Evolutionary conservation across 2,888 invertebrate species (phyloP).

Genomic region (Ceratothoa steindachneri): DNA sequence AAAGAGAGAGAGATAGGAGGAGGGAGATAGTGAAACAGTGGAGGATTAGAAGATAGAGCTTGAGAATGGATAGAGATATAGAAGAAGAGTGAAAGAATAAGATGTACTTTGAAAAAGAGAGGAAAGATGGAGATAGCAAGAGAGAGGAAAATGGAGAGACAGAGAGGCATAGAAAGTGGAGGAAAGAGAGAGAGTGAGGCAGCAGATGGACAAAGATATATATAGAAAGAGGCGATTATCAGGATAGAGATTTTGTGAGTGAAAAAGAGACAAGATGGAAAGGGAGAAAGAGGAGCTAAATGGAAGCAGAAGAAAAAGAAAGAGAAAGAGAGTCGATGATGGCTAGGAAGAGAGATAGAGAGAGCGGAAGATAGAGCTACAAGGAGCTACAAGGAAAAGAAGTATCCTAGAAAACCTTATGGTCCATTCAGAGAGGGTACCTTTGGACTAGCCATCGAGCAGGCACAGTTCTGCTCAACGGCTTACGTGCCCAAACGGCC

Average conservation of each 20-base stretch:
- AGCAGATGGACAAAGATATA: neutral
- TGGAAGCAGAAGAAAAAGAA: neutral
- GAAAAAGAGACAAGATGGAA: neutral
- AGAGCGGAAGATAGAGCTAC: neutral
- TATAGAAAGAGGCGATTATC: neutral
- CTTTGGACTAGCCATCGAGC: no score
- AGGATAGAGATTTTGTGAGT: no score
- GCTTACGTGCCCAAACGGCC: no score
- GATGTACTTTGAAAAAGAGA: neutral
- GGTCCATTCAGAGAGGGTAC: no score
- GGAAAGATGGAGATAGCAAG: neutral
- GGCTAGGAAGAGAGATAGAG: no score
- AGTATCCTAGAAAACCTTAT: no score
- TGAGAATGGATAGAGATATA: neutral
- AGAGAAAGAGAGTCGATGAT: neutral
- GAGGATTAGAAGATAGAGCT: neutral
- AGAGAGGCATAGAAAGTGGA: neutral
- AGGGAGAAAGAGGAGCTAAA: neutral
- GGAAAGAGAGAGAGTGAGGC: neutral
- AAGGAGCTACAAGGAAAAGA: no score
- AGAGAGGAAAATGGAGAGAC: neutral
- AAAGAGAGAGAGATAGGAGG: neutral
- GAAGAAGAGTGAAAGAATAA: neutral
- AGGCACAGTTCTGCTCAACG: no score
- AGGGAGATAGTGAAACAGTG: neutral